Conservation (phyloP, 2,113 vertebrate species). For the Platycercus adscitus region DNA sequence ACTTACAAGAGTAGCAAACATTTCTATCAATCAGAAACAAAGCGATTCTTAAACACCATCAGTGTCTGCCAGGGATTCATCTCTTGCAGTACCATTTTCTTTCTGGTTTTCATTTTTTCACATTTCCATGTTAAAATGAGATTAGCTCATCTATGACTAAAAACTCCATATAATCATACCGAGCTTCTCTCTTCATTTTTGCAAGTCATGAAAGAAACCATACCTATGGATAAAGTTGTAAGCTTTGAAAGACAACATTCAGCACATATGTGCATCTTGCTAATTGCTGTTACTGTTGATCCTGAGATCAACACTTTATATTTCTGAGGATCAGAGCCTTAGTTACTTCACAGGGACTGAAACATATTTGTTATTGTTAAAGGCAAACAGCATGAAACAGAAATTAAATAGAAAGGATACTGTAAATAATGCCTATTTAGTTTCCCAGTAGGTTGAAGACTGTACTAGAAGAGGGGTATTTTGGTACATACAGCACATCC, state of each 20-base stretch:
- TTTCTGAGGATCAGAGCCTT: not conserved
- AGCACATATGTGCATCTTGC: not conserved
- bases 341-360: not conserved
- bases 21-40: not conserved
- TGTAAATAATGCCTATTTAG: not conserved
- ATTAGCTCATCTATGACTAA: not conserved
- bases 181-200: not conserved
- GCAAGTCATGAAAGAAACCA: not conserved
- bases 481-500: not conserved
- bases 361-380: not conserved
- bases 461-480: not conserved
- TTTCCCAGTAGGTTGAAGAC: not conserved
- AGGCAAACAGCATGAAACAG: not conserved
- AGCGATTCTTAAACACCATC: not conserved
- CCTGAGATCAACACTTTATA: not conserved
- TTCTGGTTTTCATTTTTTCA: slow-evolving; percentile 24
- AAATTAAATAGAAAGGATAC: not conserved
- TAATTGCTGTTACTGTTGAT: not conserved
- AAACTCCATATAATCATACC: not conserved
- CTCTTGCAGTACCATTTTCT: not conserved
- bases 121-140: not conserved
- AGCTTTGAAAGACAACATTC: not conserved
- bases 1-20: not conserved
- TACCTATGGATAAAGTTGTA: not conserved
- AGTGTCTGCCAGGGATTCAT: not conserved